These are phyloP conservation scores for Pagetopsis macropterus DNA, from an alignment of 2,797 vertebrate species.

Conservation along the genomic window DNA sequence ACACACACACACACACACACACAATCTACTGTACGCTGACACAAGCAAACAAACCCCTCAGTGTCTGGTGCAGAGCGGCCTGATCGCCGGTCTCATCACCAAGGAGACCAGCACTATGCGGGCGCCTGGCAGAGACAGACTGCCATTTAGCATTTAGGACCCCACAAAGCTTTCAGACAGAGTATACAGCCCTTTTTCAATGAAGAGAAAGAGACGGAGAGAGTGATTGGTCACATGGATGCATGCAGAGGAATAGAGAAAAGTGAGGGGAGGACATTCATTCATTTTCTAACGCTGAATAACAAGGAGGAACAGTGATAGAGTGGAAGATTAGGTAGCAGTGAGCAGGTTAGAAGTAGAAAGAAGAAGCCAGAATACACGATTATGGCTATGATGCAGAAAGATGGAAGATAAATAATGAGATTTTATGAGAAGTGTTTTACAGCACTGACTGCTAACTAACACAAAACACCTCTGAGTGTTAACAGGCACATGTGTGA, in stretches of 20 bases:
- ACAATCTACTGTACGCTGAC: constrained; percentile 50
- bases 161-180: constrained; percentile 74
- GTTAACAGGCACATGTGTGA: constrained; percentile 72
- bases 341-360: constrained; percentile 19
- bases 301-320: neutral
- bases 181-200: constrained; percentile 61
- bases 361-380: neutral
- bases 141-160: constrained; percentile 77
- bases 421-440: constrained; percentile 29
- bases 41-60: constrained; percentile 60
- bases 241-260: constrained; percentile 41
- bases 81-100: constrained; percentile 76
- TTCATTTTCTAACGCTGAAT: constrained; percentile 26
- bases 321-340: neutral
- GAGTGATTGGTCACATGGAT: constrained; percentile 46
- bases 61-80: constrained; percentile 71
- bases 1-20: constrained; percentile 38
- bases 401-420: constrained; percentile 8
- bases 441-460: constrained; percentile 38
- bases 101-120: constrained; percentile 77
- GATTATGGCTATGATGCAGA: constrained; percentile 3
- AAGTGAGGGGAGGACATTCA: constrained; percentile 28
- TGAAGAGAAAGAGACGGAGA: constrained; percentile 30
- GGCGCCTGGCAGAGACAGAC: constrained; percentile 79
- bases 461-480: constrained; percentile 68